Conservation (phyloP, 2,113 vertebrate species). For the Cricetomys ansorgei region DNA sequence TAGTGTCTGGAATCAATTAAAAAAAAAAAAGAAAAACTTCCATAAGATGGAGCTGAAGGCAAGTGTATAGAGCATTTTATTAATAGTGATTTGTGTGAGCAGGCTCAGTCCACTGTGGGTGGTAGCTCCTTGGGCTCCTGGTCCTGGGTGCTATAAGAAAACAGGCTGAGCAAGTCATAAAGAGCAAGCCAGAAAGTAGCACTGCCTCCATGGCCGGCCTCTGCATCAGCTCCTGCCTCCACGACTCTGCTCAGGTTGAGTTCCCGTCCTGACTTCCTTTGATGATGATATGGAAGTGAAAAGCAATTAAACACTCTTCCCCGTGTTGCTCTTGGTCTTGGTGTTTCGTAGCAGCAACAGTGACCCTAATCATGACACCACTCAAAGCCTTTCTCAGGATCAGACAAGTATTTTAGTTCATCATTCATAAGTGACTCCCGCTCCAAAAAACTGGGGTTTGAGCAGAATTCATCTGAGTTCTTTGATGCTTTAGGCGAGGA, state of each 20-base stretch:
- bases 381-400: not conserved
- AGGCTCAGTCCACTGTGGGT: not conserved
- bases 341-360: not conserved
- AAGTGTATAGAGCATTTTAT: not conserved
- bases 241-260: not conserved
- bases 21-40: not conserved
- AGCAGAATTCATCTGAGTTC: not conserved
- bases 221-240: not conserved
- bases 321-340: not conserved
- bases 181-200: not conserved
- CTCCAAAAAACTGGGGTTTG: not conserved
- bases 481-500: not conserved
- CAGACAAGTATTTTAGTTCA: not conserved
- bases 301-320: not conserved
- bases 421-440: not conserved
- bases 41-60: not conserved
- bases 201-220: not conserved
- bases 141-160: not conserved
- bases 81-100: not conserved
- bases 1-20: not conserved
- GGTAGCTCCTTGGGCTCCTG: not conserved
- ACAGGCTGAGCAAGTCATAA: not conserved
- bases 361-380: not conserved
- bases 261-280: not conserved
- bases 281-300: not conserved